Percentiles rank a stretch among this genome's conserved stretches.
These are phyloP conservation scores for Atopsyche davidsoni DNA, from an alignment of 1,140 invertebrate genomes.

Conservation along the genomic window DNA sequence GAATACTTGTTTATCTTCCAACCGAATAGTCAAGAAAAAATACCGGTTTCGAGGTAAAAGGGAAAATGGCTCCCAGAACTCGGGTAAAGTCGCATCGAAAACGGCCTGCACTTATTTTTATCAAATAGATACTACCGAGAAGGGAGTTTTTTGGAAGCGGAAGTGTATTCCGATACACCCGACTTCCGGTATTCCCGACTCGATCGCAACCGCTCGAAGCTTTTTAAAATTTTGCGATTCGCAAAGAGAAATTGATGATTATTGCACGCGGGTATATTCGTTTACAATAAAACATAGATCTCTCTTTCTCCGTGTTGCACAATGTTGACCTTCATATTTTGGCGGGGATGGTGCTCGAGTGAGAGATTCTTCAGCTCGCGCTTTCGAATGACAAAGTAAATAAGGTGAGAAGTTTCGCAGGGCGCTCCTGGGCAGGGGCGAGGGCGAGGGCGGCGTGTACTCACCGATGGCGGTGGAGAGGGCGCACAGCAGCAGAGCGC, in stretches of 20 bases:
- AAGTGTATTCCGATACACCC: too few species aligned
- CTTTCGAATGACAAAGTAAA: constrained; percentile 22
- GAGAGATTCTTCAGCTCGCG: neutral
- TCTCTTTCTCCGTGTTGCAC: constrained; percentile 21
- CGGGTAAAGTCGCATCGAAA: too few species aligned
- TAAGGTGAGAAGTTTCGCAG: neutral
- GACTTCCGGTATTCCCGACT: too few species aligned
- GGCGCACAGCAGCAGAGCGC: constrained; percentile 18
- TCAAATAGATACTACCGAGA: too few species aligned
- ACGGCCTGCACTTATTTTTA: too few species aligned
- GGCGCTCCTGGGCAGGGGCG: neutral
- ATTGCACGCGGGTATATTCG: constrained; percentile 18
- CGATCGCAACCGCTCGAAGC: too few species aligned
- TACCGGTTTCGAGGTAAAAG: too few species aligned
- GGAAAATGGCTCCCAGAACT: too few species aligned
- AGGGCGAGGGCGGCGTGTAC: neutral
- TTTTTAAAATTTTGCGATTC: neutral
- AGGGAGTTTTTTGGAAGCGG: too few species aligned
- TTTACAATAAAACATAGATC: constrained; percentile 12
- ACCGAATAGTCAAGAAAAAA: too few species aligned
- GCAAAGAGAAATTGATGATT: constrained; percentile 23
- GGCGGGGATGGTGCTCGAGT: constrained; percentile 15
- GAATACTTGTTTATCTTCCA: too few species aligned
- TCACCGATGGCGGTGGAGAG: constrained; percentile 16
- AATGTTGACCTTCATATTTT: constrained; percentile 24